Conservation (phyloP, 2,888 invertebrate species). For the Ichneumon xanthorius region DNA sequence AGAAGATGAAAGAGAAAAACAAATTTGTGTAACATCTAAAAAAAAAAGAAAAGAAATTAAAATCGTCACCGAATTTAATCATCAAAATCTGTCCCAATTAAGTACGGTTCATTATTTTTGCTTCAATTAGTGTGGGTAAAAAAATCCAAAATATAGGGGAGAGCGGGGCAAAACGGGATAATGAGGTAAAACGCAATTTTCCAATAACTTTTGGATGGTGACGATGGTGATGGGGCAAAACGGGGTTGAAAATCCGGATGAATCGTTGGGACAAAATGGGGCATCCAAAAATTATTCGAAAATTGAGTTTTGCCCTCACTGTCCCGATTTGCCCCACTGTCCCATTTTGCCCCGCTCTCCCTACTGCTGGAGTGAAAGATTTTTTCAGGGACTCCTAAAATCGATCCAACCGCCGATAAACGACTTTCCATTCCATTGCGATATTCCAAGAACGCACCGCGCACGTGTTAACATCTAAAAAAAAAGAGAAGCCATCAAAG, state of each 20-base stretch:
- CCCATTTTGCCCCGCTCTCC: no score
- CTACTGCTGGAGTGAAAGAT: neutral
- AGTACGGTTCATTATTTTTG: neutral
- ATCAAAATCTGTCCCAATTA: neutral
- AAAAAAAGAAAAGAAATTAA: neutral
- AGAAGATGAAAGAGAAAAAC: neutral
- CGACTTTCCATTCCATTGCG: neutral
- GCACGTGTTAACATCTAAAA: conserved; percentile 3
- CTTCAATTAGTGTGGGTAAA: neutral
- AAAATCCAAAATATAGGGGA: neutral
- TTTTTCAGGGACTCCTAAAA: neutral
- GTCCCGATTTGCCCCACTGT: no score
- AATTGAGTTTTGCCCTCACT: no score
- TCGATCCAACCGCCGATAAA: neutral
- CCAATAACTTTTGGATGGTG: no score
- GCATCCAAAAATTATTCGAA: no score
- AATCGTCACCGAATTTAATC: neutral
- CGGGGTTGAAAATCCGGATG: no score
- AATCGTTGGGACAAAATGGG: no score
- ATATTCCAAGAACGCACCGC: neutral
- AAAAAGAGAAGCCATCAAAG: neutral
- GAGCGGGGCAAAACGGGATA: no score
- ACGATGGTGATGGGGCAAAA: no score
- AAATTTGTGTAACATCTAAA: neutral
- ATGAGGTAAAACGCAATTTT: no score